phyloP scores from a whole-genome alignment of 2,113 vertebrate species.

The Procapra przewalskii region DNA sequence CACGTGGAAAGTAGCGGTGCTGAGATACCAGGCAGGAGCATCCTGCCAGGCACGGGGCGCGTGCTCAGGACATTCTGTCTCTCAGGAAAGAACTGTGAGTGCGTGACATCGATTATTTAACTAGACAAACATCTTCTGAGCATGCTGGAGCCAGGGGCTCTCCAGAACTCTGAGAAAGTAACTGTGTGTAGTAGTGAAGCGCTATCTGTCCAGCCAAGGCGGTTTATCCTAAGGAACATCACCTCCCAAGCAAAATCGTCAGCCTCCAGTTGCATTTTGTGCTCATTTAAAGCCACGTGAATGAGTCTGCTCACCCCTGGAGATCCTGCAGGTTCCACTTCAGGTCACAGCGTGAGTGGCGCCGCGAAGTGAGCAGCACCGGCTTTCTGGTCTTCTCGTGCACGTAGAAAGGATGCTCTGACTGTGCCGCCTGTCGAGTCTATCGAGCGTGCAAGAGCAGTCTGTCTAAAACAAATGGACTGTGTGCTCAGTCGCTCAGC shows the following conservation, averaged over 20 bases:
- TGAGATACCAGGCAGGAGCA: background rate
- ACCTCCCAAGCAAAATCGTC: background rate
- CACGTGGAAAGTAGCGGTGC: background rate
- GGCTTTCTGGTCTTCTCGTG: background rate
- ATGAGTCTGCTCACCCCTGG: background rate
- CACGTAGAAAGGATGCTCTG: fast-evolving
- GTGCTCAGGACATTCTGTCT: background rate
- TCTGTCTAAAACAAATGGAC: background rate
- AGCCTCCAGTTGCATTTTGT: background rate
- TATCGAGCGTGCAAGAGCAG: background rate
- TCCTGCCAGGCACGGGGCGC: background rate
- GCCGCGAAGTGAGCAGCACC: background rate
- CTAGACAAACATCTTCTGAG: background rate
- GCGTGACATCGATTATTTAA: background rate
- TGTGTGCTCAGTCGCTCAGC: fast-evolving
- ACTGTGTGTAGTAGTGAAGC: background rate
- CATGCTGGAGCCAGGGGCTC: background rate
- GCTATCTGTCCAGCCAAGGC: background rate
- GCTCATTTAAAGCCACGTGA: background rate
- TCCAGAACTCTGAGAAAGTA: background rate
- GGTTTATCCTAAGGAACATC: background rate
- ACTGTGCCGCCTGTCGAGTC: fast-evolving
- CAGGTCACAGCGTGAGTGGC: background rate
- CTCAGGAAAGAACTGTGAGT: background rate
- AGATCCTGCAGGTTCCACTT: background rate